Conservation (phyloP, 2,888 invertebrate species). For the Epirrita christyi region DNA sequence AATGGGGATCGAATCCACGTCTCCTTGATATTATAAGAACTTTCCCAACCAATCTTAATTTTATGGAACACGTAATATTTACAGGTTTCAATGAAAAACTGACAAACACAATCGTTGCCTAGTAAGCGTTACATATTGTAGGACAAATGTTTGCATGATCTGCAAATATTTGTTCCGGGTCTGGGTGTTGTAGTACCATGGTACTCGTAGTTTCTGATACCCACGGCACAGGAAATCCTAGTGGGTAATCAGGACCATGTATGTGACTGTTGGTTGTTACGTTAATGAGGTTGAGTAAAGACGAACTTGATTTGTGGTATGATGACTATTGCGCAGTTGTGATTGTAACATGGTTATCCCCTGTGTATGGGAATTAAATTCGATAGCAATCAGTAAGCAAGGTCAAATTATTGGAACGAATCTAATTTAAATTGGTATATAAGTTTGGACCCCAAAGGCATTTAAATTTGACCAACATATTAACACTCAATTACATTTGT, state of each 20-base stretch:
- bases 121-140: too few relatives aligned
- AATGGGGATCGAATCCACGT: too few relatives aligned
- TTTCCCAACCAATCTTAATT: too few relatives aligned
- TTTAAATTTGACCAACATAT: constrained; percentile 10
- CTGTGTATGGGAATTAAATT: constrained; percentile 30
- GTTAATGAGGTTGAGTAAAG: too few relatives aligned
- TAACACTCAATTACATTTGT: constrained; percentile 4
- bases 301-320: neutral
- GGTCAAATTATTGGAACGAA: constrained; percentile 50
- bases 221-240: too few relatives aligned
- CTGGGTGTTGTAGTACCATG: neutral
- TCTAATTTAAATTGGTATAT: constrained; percentile 61
- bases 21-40: too few relatives aligned
- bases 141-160: neutral
- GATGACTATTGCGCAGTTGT: constrained; percentile 14
- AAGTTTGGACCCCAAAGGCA: constrained; percentile 53
- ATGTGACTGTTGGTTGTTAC: too few relatives aligned
- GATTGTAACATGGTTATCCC: constrained; percentile 8
- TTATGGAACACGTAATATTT: too few relatives aligned
- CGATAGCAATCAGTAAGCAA: constrained; percentile 58
- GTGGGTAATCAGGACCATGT: too few relatives aligned
- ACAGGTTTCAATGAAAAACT: too few relatives aligned
- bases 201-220: too few relatives aligned
- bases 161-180: neutral
- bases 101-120: too few relatives aligned